These are phyloP conservation scores for Diarsia rubi DNA, from an alignment of 2,888 invertebrate species.

Conservation along the genomic window DNA sequence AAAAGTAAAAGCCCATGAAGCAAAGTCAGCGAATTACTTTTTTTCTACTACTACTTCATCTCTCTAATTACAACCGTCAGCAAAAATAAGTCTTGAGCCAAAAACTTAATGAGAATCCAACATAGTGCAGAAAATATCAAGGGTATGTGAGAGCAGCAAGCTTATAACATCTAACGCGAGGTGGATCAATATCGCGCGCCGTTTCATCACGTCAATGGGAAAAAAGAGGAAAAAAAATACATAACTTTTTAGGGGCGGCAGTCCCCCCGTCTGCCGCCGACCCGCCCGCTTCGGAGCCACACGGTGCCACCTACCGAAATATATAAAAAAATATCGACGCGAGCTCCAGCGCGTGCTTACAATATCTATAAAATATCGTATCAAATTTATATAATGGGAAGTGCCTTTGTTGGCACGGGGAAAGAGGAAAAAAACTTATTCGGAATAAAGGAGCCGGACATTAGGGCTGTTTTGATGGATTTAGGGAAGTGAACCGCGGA, in stretches of 20 bases:
- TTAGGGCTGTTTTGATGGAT: conserved; percentile 77
- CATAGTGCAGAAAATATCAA: conserved; percentile 59
- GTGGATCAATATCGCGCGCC: conserved; percentile 88
- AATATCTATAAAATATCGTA: conserved; percentile 87
- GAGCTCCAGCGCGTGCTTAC: conserved; percentile 86
- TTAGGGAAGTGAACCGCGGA: conserved; percentile 66
- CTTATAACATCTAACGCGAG: conserved; percentile 68
- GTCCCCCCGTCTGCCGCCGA: conserved; percentile 71
- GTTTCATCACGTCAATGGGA: conserved; percentile 89
- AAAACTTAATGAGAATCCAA: conserved; percentile 49
- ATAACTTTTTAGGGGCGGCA: conserved; percentile 90
- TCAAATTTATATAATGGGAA: conserved; percentile 88
- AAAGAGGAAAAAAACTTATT: conserved; percentile 77
- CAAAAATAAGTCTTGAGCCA: conserved; percentile 45
- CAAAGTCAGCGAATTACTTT: conserved; percentile 26
- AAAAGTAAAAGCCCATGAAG: conserved; percentile 4
- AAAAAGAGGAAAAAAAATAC: conserved; percentile 90
- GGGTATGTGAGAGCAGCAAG: conserved; percentile 46
- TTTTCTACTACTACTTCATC: conserved; percentile 7
- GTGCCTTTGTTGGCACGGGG: conserved; percentile 83
- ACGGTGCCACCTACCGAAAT: conserved; percentile 76
- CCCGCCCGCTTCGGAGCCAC: conserved; percentile 70
- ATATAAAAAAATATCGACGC: conserved; percentile 82
- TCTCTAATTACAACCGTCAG: conserved; percentile 43
- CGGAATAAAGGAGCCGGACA: conserved; percentile 77